A percentile compares a stretch with the other conserved stretches of the same genome.
Evolutionary conservation across 2,797 vertebrate genomes (phyloP).

Genomic region (Phataginus tricuspis): DNA sequence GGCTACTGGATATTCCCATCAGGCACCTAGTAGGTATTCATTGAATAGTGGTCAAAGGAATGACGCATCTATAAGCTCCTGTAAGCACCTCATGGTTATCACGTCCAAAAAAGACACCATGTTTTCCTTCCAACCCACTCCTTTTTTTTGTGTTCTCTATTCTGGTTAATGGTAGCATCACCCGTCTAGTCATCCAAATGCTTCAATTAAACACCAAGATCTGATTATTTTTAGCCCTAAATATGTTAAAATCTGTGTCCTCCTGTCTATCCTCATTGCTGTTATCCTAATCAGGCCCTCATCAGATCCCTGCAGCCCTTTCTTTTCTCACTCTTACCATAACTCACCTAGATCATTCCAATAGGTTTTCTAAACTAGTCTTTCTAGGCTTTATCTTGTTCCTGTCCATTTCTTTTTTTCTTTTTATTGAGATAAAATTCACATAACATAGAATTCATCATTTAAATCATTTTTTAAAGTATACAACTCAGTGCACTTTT

Average conservation of each 20-base stretch:
- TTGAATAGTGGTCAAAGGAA: constrained; percentile 26
- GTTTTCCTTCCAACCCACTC: not conserved
- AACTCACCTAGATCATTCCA: not conserved
- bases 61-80: not conserved
- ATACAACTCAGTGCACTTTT: not conserved
- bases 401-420: not conserved
- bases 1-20: not conserved
- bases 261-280: not conserved
- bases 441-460: not conserved
- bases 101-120: not conserved
- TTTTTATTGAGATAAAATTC: not conserved
- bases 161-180: not conserved
- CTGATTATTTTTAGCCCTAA: not conserved
- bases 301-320: not conserved
- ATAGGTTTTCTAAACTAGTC: not conserved
- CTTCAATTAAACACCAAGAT: not conserved
- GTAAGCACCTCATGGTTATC: not conserved
- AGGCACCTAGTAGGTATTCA: not conserved
- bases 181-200: not conserved
- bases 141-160: not conserved
- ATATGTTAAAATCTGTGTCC: not conserved
- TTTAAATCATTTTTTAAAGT: constrained; percentile 38
- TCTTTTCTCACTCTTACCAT: not conserved
- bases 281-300: not conserved
- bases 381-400: not conserved